Evolutionary conservation across 2,113 vertebrate genomes (phyloP).

Genomic region (Urocolius indicus): DNA sequence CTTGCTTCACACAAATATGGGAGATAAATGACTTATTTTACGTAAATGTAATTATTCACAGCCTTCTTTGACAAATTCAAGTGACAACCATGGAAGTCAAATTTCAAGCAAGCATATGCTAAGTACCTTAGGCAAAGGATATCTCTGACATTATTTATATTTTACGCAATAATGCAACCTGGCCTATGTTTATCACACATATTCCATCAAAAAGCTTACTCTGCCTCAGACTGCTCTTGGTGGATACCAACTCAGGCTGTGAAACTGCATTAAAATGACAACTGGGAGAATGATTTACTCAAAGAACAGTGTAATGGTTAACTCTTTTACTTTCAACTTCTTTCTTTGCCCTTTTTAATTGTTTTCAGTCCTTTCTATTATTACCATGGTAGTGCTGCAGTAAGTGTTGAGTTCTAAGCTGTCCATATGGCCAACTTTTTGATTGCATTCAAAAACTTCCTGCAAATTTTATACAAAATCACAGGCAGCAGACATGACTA

Average conservation of each 20-base stretch:
- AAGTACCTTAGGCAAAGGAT: background rate
- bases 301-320: background rate
- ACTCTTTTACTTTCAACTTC: background rate
- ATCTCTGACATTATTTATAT: background rate
- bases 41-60: background rate
- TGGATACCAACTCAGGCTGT: background rate
- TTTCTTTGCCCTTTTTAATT: background rate
- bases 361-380: background rate
- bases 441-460: background rate
- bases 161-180: background rate
- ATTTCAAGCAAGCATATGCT: slow-evolving; percentile 13
- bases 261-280: background rate
- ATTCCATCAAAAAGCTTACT: background rate
- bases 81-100: slow-evolving; percentile 31
- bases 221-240: background rate
- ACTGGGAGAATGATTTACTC: background rate
- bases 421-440: background rate
- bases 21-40: background rate
- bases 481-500: background rate
- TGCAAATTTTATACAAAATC: background rate
- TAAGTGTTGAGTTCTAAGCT: background rate
- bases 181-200: background rate
- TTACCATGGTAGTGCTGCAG: background rate
- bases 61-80: slow-evolving; percentile 43
- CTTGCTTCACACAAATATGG: background rate